Evolutionary conservation across 1,140 invertebrate genomes (phyloP).

Genomic region (Calosoma granatense): DNA sequence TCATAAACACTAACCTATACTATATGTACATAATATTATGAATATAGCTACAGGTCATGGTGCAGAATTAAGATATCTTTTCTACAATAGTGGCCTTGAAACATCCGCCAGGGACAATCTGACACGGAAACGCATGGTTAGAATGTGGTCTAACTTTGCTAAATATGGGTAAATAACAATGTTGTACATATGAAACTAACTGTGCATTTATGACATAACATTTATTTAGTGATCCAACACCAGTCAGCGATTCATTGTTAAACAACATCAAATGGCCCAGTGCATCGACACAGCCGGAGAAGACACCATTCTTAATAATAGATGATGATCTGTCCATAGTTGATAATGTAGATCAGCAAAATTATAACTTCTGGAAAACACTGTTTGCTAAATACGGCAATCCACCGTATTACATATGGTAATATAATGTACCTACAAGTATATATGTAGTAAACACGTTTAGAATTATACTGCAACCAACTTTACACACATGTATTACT

Average conservation of each 20-base stretch:
- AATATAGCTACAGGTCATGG: neutral
- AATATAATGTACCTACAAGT: neutral
- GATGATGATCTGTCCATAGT: neutral
- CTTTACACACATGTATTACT: too few species aligned
- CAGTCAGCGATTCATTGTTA: neutral
- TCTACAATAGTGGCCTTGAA: neutral
- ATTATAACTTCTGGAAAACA: neutral
- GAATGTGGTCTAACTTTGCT: neutral
- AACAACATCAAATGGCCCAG: neutral
- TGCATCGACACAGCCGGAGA: neutral
- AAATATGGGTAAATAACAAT: neutral
- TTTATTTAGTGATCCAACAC: neutral
- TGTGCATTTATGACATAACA: neutral
- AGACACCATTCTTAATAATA: neutral
- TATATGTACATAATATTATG: neutral
- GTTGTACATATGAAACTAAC: too few species aligned
- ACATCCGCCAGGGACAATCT: neutral
- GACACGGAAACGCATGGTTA: neutral
- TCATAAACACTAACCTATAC: neutral
- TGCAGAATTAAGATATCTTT: neutral
- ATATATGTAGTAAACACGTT: too few species aligned
- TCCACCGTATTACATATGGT: neutral
- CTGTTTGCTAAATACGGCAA: neutral
- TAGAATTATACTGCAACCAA: too few species aligned
- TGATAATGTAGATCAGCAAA: neutral